Conservation (phyloP, 2,888 invertebrate species). For the Xylocampa areola region DNA sequence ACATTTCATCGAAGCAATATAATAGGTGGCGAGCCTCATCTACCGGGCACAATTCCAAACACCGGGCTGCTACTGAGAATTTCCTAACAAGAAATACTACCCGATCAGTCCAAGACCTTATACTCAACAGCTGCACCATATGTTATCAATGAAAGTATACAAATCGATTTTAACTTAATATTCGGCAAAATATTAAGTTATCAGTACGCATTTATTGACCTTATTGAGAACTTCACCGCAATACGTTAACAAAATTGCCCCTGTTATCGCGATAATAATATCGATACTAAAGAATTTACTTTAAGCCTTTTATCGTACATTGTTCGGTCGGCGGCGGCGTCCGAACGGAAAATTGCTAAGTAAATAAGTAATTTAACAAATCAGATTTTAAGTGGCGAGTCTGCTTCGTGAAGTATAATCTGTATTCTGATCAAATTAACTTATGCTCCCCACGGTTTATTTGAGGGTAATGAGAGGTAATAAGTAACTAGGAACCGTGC, state of each 20-base stretch:
- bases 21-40: too few species aligned
- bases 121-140: too few species aligned
- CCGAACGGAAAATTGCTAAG: slow-evolving; percentile 64
- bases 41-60: too few species aligned
- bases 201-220: neutral
- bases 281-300: slow-evolving; percentile 44
- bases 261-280: slow-evolving; percentile 40
- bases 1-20: too few species aligned
- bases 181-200: neutral
- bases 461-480: slow-evolving; percentile 79
- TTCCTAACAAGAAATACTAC: too few species aligned
- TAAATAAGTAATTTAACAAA: slow-evolving; percentile 82
- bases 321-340: slow-evolving; percentile 39
- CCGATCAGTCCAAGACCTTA: too few species aligned
- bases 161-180: neutral
- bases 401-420: slow-evolving; percentile 69
- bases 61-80: too few species aligned
- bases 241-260: slow-evolving; percentile 27
- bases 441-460: slow-evolving; percentile 75
- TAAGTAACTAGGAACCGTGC: slow-evolving; percentile 65
- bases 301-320: slow-evolving; percentile 48
- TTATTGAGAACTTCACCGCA: slow-evolving; percentile 16
- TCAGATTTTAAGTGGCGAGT: slow-evolving; percentile 76
- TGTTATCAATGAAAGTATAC: neutral
- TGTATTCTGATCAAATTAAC: slow-evolving; percentile 80